phyloP scores from a whole-genome alignment of 2,888 invertebrate genomes.

The Andrena camellia region DNA sequence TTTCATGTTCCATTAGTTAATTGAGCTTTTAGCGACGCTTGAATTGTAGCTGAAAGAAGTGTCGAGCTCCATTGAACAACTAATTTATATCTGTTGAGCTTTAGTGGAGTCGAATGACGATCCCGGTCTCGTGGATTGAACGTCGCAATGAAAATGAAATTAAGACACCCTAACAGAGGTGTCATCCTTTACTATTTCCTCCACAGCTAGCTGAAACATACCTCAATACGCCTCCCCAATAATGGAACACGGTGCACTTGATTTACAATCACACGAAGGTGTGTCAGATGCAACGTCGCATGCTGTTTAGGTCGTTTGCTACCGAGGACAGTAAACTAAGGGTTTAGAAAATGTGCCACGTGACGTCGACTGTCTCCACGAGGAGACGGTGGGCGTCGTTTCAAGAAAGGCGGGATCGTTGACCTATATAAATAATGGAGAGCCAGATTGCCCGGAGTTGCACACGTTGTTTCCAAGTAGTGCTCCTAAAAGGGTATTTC shows the following conservation, averaged over 20 bases:
- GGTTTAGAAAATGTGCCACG: not conserved
- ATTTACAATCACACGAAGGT: not conserved
- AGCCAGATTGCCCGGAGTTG: not conserved
- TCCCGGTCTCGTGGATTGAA: not conserved
- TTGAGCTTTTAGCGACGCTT: too few relatives aligned
- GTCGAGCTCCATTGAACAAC: not conserved
- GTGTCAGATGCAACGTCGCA: not conserved
- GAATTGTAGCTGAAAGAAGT: not conserved
- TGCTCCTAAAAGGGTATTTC: not conserved
- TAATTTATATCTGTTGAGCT: not conserved
- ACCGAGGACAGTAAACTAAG: not conserved
- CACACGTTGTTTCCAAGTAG: not conserved
- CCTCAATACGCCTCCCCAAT: not conserved
- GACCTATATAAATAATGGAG: slow-evolving; percentile 22
- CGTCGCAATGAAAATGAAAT: not conserved
- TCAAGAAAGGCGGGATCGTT: slow-evolving; percentile 41
- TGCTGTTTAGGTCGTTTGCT: not conserved
- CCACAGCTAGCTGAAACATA: not conserved
- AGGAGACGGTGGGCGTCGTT: slow-evolving; percentile 20
- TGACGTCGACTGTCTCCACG: not conserved
- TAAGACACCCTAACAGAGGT: not conserved
- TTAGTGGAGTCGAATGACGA: not conserved
- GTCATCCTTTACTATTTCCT: not conserved
- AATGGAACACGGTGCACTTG: slow-evolving; percentile 17
- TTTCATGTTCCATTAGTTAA: too few relatives aligned